Evolutionary conservation across 2,888 invertebrate genomes (phyloP), one percentile per base, ranked within the genome.

Genomic region (Drosophila antonietae): DNA sequence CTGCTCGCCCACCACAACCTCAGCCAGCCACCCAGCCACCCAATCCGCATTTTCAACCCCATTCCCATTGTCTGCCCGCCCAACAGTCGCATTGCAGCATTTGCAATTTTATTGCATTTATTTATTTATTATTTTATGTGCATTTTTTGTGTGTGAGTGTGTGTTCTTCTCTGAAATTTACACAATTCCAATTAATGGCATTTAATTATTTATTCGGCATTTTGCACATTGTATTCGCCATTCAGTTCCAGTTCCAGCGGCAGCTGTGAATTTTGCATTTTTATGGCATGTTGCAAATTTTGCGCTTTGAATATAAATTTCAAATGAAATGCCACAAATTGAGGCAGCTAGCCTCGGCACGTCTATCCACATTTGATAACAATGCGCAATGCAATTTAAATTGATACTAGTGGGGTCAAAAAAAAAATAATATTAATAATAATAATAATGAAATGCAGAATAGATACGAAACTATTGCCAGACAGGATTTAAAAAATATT

Each of bases 151-250:
- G 3, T 49, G 35, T 61, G 10, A 39, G 23, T 15, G 49, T 61
- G 44, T 68, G 20, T 53, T 43, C 44, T 47, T 72, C 80, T 61
- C 70, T 71, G 88, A 87, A 84, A 73, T 89, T 88, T 88, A 83
- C 89, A 84, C 87, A 84, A 87, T 84, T 82, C 84, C 85, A 84
- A 84, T 84, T 84, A 84, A 84, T 84, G 83, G 75, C 80, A 88
- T 84, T 84, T 89, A 84, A 84, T 89, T 84, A 89, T 89, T 84
- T 84, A 89, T 89, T 83, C 85, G 77, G 75, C 75, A 84, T 88
- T 89, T 84, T 84, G 80, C 77, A 82, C 88, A 84, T 70, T 70
- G 70, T 71, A 65, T 68, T 64, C 70, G 41, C 57, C 49, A 10
- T n/a, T 31, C 49, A 49, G 28, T 49, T 31, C 43, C 69, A 58